A percentile compares a stretch with the other conserved stretches of the same genome.
phyloP scores from a whole-genome alignment of 2,888 invertebrate species.

The Ischnura elegans region DNA sequence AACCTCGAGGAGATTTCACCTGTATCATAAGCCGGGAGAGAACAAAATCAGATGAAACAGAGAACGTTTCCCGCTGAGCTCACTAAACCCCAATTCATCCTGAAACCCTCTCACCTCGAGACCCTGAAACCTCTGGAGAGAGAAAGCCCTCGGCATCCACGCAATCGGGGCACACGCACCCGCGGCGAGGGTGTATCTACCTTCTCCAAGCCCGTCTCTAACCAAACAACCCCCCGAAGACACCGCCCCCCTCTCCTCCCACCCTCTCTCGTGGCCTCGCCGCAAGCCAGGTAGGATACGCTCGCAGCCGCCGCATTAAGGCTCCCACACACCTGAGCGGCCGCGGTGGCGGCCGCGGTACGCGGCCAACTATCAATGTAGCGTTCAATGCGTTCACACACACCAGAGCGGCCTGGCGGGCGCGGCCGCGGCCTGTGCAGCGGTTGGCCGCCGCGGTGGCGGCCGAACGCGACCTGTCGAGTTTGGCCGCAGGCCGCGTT shows the following conservation, averaged over 20 bases:
- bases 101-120: neutral
- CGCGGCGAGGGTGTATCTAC: neutral
- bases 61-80: neutral
- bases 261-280: neutral
- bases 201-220: neutral
- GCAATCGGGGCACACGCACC: neutral
- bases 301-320: neutral
- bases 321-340: no score
- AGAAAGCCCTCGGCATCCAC: neutral
- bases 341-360: no score
- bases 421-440: no score
- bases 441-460: no score
- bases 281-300: neutral
- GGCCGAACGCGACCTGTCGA: no score
- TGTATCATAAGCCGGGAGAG: neutral
- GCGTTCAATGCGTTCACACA: no score
- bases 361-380: no score
- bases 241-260: neutral
- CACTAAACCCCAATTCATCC: neutral
- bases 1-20: no score
- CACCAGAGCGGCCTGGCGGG: no score
- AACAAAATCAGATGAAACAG: neutral
- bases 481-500: no score
- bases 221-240: neutral
- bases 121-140: slow-evolving; percentile 16